Conservation (phyloP, 2,888 invertebrate genomes). For the Polyommatus iphigenia region DNA sequence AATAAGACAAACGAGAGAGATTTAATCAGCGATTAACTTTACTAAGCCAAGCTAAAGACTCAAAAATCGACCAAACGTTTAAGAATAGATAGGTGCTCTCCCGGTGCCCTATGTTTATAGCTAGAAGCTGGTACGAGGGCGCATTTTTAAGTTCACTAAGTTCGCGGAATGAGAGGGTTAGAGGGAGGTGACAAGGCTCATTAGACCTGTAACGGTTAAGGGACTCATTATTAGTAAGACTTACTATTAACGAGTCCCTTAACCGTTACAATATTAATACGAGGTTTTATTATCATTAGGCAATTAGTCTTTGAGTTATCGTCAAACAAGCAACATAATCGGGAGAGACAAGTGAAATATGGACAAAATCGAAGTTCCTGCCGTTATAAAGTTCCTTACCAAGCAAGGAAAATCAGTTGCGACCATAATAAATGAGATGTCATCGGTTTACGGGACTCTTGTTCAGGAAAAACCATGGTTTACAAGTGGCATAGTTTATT, state of each 20-base stretch:
- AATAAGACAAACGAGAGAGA: no score
- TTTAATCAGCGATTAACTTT: no score
- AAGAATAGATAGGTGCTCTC: no score
- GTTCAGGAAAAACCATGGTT: conserved; percentile 34
- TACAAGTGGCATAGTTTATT: conserved; percentile 36
- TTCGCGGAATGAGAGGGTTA: conserved; percentile 22
- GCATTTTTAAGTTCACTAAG: neutral
- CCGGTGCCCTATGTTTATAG: no score
- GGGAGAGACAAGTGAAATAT: neutral
- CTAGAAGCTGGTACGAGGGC: no score
- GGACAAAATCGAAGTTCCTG: neutral
- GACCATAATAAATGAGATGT: conserved; percentile 32
- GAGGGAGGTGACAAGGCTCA: neutral
- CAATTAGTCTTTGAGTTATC: conserved; percentile 18
- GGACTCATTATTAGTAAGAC: no score
- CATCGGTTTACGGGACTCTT: conserved; percentile 33
- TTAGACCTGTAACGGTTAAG: neutral
- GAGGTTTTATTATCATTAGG: neutral
- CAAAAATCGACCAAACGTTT: no score
- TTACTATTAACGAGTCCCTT: no score
- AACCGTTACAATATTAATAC: no score
- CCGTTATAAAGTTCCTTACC: conserved; percentile 22
- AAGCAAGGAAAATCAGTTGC: conserved; percentile 35
- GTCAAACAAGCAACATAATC: no score
- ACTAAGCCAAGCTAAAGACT: no score